Evolutionary conservation across 30 jellyfish, hydroid and myxozoan species (phyloP).

Genomic region (Hydractinia echinata): DNA sequence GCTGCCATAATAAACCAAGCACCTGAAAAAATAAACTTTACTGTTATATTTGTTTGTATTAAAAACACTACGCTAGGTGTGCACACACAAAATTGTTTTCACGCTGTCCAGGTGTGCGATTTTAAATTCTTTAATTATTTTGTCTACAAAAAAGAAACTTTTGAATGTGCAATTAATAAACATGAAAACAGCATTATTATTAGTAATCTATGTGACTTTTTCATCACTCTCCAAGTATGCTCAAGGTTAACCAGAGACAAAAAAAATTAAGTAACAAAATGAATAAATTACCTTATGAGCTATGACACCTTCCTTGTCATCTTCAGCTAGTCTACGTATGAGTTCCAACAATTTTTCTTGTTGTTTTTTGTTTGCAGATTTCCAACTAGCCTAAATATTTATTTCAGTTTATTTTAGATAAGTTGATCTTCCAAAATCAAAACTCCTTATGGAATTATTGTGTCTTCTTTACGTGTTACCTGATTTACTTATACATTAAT

Average conservation of each 20-base stretch:
- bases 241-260: no score
- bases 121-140: neutral
- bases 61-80: neutral
- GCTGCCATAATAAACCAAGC: constrained; percentile 78
- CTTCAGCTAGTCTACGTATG: constrained; percentile 97
- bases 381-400: constrained; percentile 78
- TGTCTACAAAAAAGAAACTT: neutral
- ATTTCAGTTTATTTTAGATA: no score
- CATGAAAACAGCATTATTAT: no score
- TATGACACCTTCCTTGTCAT: constrained; percentile 96
- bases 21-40: constrained; percentile 37
- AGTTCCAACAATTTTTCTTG: constrained; percentile 87
- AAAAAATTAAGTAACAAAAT: neutral
- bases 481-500: no score
- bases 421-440: no score
- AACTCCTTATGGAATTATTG: no score
- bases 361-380: constrained; percentile 85
- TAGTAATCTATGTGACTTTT: no score
- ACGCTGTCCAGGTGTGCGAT: no score
- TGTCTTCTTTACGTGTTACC: no score
- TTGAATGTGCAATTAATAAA: neutral
- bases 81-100: no score
- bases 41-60: neutral
- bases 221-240: no score
- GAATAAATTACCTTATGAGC: constrained; percentile 87